These are phyloP conservation scores for Rutilus rutilus DNA, from an alignment of 2,113 vertebrate genomes.

Conservation along the genomic window DNA sequence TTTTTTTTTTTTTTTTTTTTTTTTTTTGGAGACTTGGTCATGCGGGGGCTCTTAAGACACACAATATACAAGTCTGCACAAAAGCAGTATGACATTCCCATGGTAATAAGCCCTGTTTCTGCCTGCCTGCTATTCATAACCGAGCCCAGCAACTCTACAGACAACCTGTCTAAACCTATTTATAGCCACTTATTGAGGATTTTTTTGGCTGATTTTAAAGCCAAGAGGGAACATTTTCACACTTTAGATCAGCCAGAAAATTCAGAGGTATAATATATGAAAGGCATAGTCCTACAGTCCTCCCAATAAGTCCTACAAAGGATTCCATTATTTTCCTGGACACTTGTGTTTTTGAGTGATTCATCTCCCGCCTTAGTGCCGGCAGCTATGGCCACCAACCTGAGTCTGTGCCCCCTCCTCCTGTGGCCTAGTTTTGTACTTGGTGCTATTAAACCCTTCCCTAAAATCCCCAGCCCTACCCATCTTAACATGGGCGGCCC, in stretches of 20 bases:
- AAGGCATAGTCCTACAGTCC: not conserved
- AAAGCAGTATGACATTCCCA: constrained; percentile 36
- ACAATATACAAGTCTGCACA: constrained; percentile 20
- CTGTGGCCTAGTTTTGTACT: constrained; percentile 39
- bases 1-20: not conserved
- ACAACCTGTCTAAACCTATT: not conserved
- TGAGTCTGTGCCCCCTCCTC: constrained; percentile 22
- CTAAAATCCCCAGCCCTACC: not conserved
- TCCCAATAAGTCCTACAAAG: constrained; percentile 34
- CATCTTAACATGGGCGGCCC: not conserved
- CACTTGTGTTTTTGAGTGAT: constrained; percentile 52
- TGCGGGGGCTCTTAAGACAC: not conserved
- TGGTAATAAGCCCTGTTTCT: constrained; percentile 47
- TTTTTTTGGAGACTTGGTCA: not conserved
- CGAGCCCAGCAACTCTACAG: constrained; percentile 3
- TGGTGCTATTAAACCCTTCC: constrained; percentile 10
- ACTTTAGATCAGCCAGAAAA: constrained; percentile 32
- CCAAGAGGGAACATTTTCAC: not conserved
- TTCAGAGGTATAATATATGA: not conserved
- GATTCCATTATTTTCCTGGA: constrained; percentile 45
- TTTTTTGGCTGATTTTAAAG: constrained; percentile 48
- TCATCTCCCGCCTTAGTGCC: constrained; percentile 64
- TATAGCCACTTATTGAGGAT: not conserved
- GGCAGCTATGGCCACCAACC: constrained; percentile 55
- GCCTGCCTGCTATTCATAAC: constrained; percentile 45